Evolutionary conservation across 2,113 vertebrate genomes (phyloP).

Genomic region (Lontra canadensis): DNA sequence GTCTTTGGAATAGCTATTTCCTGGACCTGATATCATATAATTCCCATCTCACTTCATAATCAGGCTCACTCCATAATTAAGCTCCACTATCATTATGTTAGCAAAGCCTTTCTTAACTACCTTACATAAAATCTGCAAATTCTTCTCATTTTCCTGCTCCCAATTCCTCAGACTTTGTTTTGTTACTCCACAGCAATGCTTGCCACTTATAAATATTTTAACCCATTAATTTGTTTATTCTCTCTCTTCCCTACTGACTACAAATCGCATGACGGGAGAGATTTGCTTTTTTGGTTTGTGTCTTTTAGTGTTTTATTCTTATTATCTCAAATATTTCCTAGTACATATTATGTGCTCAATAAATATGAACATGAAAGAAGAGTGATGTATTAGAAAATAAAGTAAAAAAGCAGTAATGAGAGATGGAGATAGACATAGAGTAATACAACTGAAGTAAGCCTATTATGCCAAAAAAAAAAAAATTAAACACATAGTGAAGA

Average conservation of each 20-base stretch:
- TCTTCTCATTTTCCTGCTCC: not conserved
- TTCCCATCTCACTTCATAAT: not conserved
- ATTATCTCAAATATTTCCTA: not conserved
- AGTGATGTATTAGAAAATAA: not conserved
- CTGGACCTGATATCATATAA: not conserved
- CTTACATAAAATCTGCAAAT: not conserved
- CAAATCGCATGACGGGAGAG: not conserved
- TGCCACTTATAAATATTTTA: not conserved
- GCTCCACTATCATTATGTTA: not conserved
- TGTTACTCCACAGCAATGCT: not conserved
- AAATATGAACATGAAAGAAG: not conserved
- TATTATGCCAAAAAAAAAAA: not conserved
- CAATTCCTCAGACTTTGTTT: not conserved
- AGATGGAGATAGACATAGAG: not conserved
- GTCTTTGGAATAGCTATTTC: not conserved
- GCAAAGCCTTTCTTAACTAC: not conserved
- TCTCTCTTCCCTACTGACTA: not conserved
- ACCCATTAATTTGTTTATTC: not conserved
- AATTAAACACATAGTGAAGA: not conserved
- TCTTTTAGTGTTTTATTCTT: not conserved
- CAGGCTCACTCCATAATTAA: constrained; percentile 6
- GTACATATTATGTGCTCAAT: not conserved
- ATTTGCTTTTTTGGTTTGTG: not conserved
- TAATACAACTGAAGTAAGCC: not conserved
- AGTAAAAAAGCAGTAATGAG: not conserved